Evolutionary conservation across 2,113 vertebrate genomes (phyloP).

Genomic region (Pseudorectes ferrugineus): DNA sequence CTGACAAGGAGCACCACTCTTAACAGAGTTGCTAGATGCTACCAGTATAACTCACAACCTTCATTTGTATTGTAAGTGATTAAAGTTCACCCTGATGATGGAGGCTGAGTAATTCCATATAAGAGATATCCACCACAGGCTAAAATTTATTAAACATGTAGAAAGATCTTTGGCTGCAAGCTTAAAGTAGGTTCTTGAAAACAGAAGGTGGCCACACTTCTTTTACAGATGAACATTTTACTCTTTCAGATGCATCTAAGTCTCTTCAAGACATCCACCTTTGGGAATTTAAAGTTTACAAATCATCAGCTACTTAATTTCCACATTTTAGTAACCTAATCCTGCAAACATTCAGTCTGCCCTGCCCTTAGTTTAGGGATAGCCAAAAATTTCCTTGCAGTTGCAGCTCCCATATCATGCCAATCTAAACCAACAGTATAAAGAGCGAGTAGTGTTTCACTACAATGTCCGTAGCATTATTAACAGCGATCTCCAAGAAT

Average conservation of each 20-base stretch:
- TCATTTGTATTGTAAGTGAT: not conserved
- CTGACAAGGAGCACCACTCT: not conserved
- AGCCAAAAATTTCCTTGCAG: not conserved
- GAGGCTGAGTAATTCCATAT: not conserved
- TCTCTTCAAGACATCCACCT: not conserved
- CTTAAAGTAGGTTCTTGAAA: not conserved
- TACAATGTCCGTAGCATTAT: not conserved
- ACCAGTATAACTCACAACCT: not conserved
- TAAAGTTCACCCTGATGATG: not conserved
- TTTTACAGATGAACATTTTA: not conserved
- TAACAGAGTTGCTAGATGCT: not conserved
- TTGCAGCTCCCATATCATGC: not conserved
- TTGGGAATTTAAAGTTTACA: not conserved
- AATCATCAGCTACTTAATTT: not conserved
- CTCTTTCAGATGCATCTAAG: not conserved
- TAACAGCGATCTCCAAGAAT: not conserved
- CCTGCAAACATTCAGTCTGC: not conserved
- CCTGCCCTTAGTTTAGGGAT: not conserved
- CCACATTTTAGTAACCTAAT: not conserved
- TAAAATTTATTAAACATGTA: not conserved
- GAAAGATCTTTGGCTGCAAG: not conserved
- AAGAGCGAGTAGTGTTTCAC: not conserved
- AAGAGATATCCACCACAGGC: not conserved
- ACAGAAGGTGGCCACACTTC: not conserved
- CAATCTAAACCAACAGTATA: not conserved